phyloP scores from a whole-genome alignment of 2,888 invertebrate species.

The Dicyrtomina minuta region DNA sequence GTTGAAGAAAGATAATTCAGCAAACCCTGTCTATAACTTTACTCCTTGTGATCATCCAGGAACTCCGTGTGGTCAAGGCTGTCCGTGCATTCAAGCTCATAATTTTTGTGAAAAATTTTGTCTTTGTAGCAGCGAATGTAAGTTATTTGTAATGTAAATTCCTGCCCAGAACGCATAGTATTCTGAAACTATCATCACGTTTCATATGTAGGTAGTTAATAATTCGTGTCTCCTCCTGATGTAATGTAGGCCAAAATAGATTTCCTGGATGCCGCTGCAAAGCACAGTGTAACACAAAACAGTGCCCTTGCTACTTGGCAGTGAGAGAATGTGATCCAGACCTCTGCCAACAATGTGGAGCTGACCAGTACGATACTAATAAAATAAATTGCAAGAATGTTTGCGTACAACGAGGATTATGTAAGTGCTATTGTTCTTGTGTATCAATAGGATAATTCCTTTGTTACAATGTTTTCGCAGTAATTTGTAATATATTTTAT shows the following conservation, averaged over 20 bases:
- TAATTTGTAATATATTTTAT: too few relatives aligned
- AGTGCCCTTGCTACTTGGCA: conserved; percentile 97
- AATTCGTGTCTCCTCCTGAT: too few relatives aligned
- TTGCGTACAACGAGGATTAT: conserved; percentile 82
- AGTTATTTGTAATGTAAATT: too few relatives aligned
- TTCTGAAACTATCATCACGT: too few relatives aligned
- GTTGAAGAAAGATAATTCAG: conserved; percentile 93
- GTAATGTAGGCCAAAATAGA: conserved; percentile 55
- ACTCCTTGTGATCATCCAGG: conserved; percentile 95
- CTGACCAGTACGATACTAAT: conserved; percentile 71
- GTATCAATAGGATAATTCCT: too few relatives aligned
- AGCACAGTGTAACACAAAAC: conserved; percentile 98
- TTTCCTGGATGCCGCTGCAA: conserved; percentile 84
- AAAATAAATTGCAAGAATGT: conserved; percentile 90
- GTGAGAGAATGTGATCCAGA: conserved; percentile 99
- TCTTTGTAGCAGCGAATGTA: conserved; percentile 90
- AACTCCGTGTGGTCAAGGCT: conserved; percentile 82
- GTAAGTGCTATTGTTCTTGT: too few relatives aligned
- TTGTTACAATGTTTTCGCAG: too few relatives aligned
- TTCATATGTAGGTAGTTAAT: too few relatives aligned
- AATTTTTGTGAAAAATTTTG: conserved; percentile 99
- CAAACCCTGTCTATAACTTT: conserved; percentile 80
- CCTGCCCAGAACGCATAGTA: too few relatives aligned
- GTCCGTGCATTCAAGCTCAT: conserved; percentile 88
- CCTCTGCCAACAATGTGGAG: conserved; percentile 78